These are phyloP conservation scores for Drosophila paranaensis DNA, from an alignment of 2,888 invertebrate species.

Conservation along the genomic window DNA sequence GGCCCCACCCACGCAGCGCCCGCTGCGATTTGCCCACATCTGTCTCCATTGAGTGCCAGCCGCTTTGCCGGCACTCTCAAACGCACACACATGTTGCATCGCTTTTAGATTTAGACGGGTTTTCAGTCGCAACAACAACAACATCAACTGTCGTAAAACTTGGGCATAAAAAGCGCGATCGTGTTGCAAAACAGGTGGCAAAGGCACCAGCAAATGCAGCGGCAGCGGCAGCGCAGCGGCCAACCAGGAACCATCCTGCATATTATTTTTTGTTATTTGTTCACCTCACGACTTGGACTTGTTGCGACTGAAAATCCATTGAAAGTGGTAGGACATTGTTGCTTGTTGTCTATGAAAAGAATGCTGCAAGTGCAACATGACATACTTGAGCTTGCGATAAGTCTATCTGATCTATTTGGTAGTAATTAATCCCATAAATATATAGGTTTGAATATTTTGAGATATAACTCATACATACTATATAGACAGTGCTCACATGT, in stretches of 20 bases:
- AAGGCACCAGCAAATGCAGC: slow-evolving; percentile 8
- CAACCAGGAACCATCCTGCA: slow-evolving; percentile 61
- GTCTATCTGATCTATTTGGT: neutral
- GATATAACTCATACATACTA: neutral
- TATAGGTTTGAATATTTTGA: neutral
- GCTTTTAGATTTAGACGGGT: slow-evolving; percentile 77
- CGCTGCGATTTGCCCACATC: slow-evolving; percentile 52
- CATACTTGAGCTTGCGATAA: neutral
- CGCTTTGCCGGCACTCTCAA: slow-evolving; percentile 70
- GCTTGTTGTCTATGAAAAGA: neutral
- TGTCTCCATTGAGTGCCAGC: slow-evolving; percentile 69
- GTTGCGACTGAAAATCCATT: slow-evolving; percentile 43
- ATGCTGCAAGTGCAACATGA: neutral
- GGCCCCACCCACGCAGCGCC: slow-evolving; percentile 24
- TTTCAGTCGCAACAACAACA: slow-evolving; percentile 37
- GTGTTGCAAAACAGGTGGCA: slow-evolving; percentile 67
- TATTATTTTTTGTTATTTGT: slow-evolving; percentile 25
- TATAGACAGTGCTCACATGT: no score
- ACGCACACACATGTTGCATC: slow-evolving; percentile 79
- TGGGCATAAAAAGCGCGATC: slow-evolving; percentile 58
- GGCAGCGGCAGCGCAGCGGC: slow-evolving; percentile 4
- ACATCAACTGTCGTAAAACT: slow-evolving; percentile 33
- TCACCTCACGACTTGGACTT: slow-evolving; percentile 44
- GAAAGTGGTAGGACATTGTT: slow-evolving; percentile 3
- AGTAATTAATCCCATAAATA: no score